phyloP scores from a whole-genome alignment of 2,113 vertebrate species.

The Sapajus apella region DNA sequence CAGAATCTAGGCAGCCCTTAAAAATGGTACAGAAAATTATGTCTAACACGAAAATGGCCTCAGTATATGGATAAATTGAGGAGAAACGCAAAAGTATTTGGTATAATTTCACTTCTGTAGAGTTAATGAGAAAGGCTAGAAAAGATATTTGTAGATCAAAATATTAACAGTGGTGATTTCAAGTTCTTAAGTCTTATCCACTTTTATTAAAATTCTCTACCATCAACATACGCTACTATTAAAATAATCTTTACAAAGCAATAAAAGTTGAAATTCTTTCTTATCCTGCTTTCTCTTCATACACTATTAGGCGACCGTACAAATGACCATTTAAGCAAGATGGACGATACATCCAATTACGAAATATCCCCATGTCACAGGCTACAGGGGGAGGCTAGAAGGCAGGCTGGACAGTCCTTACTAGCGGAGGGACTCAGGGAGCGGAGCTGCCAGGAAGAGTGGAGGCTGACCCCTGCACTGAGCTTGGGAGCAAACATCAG shows the following conservation, averaged over 20 bases:
- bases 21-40: rapidly evolving
- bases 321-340: not conserved
- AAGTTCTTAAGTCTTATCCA: not conserved
- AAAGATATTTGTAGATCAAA: not conserved
- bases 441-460: rapidly evolving
- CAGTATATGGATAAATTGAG: rapidly evolving
- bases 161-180: not conserved
- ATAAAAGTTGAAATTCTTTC: no score
- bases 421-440: not conserved
- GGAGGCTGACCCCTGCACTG: not conserved
- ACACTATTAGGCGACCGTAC: not conserved
- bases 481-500: not conserved
- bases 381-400: not conserved
- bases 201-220: not conserved
- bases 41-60: rapidly evolving
- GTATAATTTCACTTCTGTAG: not conserved
- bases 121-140: not conserved
- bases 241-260: not conserved
- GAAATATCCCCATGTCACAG: rapidly evolving
- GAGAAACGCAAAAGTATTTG: not conserved
- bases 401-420: not conserved
- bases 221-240: not conserved
- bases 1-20: rapidly evolving
- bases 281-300: not conserved
- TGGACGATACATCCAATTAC: rapidly evolving